phyloP scores from a whole-genome alignment of 2,113 vertebrate species.

The Carlito syrichta region DNA sequence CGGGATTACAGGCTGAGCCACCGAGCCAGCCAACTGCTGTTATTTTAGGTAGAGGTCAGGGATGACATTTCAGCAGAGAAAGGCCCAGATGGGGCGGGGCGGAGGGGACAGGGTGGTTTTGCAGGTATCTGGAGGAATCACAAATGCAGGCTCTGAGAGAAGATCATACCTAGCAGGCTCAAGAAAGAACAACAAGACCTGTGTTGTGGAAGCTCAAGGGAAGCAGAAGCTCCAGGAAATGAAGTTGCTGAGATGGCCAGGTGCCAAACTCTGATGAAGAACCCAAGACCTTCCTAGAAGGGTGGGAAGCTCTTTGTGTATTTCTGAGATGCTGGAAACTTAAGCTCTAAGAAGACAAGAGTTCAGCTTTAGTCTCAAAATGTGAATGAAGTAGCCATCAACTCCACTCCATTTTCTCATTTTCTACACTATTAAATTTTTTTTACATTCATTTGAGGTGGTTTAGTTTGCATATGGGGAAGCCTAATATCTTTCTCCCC shows the following conservation, averaged over 20 bases:
- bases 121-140: background rate
- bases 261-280: background rate
- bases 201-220: background rate
- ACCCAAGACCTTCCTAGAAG: background rate
- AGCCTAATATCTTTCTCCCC: slow-evolving; percentile 50
- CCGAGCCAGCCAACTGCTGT: too few relatives aligned
- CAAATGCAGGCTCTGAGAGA: background rate
- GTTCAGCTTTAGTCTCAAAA: slow-evolving; percentile 49
- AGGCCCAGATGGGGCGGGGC: too few relatives aligned
- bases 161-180: background rate
- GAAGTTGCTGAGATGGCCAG: background rate
- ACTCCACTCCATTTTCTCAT: background rate
- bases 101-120: background rate
- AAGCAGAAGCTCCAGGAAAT: background rate
- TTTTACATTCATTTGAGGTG: slow-evolving; percentile 24
- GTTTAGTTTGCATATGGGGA: slow-evolving; percentile 48
- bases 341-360: background rate
- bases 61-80: background rate
- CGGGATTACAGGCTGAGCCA: too few relatives aligned
- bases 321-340: slow-evolving; percentile 6
- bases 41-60: background rate
- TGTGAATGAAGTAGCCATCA: background rate
- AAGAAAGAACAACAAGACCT: background rate
- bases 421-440: slow-evolving; percentile 30
- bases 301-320: background rate